Evolutionary conservation across 2,888 invertebrate species (phyloP).

Genomic region (Polydrusus pterygomalis): DNA sequence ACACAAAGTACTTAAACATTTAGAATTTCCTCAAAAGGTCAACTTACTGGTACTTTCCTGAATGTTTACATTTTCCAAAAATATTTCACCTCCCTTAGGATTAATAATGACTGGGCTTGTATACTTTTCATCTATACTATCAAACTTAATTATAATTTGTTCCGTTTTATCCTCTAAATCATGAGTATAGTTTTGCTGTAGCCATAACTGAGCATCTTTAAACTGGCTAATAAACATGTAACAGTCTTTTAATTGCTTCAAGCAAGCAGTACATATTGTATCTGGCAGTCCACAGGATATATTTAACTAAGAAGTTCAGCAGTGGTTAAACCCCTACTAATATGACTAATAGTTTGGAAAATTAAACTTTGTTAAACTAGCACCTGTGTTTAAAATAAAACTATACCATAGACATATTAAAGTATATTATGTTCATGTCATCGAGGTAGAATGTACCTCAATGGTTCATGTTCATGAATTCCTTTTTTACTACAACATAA

Average conservation of each 20-base stretch:
- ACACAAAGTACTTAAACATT: neutral
- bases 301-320: neutral
- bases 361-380: too few relatives aligned
- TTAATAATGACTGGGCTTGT: neutral
- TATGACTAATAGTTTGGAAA: too few relatives aligned
- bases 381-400: too few relatives aligned
- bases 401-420: too few relatives aligned
- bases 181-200: neutral
- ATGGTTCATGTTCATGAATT: too few relatives aligned
- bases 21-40: neutral
- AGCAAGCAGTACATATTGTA: slow-evolving; percentile 32
- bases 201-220: slow-evolving; percentile 7
- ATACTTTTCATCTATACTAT: neutral
- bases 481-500: too few relatives aligned
- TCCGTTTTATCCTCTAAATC: neutral
- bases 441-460: too few relatives aligned
- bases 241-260: slow-evolving; percentile 19
- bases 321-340: neutral
- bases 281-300: neutral
- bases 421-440: too few relatives aligned
- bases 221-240: slow-evolving; percentile 20
- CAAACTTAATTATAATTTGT: slow-evolving; percentile 18
- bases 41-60: neutral
- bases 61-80: neutral
- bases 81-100: neutral